Evolutionary conservation across 1,140 invertebrate genomes (phyloP), one percentile per base, ranked within the genome.

Genomic region (Xylocopa sonorina): DNA sequence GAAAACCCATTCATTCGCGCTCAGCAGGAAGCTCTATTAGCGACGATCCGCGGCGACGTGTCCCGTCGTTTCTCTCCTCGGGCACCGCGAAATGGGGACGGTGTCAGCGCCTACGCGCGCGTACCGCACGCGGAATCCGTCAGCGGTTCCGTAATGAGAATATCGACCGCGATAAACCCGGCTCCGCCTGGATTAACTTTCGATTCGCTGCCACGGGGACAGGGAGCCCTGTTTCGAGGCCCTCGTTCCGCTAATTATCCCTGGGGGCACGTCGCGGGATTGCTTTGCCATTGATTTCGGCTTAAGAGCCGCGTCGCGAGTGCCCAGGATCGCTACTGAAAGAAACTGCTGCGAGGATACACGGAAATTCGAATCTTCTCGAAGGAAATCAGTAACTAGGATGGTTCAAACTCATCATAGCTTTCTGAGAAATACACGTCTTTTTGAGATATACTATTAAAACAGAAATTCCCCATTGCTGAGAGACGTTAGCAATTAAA

Each of bases 91-190:
- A 75, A 60, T 57, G 58, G 34, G 29, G 66, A 74, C 51, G 43
- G 32, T 80, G 73, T 76, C 78, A 29, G n/a, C 27, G 51, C 60
- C 43, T 3, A 38, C 16, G 48, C n/a, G n/a, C n/a, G n/a, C n/a
- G n/a, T n/a, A n/a, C n/a, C n/a, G n/a, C n/a, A n/a, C n/a, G n/a
- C n/a, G n/a, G n/a, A n/a, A n/a, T n/a, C n/a, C n/a, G n/a, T n/a
- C n/a, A n/a, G n/a, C n/a, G n/a, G n/a, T n/a, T n/a, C n/a, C 53
- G 66, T 79, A 76, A 80, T 71, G 71, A 75, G 46, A 80, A 53
- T 60, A 57, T 68, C 69, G 77, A 58, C 68, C 67, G 68, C 27
- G 67, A 41, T 80, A 64, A 80, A 75, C 64, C 43, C 63, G 6
- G 53, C 57, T 34, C 48, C 16, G 21, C 14, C 0, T 0, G 71